Evolutionary conservation across 2,113 vertebrate genomes (phyloP).

Genomic region (Grantiella picta): DNA sequence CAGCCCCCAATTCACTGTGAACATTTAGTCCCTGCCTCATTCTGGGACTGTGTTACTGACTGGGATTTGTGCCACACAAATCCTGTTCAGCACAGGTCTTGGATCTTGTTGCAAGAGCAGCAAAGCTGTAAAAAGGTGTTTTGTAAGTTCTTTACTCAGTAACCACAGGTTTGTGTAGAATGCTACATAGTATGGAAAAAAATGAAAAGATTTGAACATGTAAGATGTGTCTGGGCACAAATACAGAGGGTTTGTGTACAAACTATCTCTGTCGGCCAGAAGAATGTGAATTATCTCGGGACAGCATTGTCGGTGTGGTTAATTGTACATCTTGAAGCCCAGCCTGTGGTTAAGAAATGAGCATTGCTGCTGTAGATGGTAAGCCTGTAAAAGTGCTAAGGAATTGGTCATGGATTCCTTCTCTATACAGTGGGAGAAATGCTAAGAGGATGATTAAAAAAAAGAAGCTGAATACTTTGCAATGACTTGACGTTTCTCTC

Average conservation of each 20-base stretch:
- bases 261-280: not conserved
- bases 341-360: not conserved
- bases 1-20: not conserved
- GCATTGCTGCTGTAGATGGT: not conserved
- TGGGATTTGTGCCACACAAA: not conserved
- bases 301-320: not conserved
- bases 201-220: not conserved
- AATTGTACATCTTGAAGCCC: not conserved
- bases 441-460: not conserved
- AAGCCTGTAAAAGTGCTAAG: not conserved
- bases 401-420: not conserved
- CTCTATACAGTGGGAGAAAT: not conserved
- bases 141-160: not conserved
- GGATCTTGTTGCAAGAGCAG: not conserved
- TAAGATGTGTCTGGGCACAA: not conserved
- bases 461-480: not conserved
- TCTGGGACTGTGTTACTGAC: not conserved
- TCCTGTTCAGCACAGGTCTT: not conserved
- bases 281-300: not conserved
- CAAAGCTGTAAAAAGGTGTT: not conserved
- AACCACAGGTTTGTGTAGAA: not conserved
- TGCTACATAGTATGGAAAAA: accelerated
- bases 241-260: not conserved
- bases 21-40: not conserved
- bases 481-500: too few relatives aligned